Evolutionary conservation across 1,140 invertebrate species (phyloP).

Genomic region (Atopsyche davidsoni): DNA sequence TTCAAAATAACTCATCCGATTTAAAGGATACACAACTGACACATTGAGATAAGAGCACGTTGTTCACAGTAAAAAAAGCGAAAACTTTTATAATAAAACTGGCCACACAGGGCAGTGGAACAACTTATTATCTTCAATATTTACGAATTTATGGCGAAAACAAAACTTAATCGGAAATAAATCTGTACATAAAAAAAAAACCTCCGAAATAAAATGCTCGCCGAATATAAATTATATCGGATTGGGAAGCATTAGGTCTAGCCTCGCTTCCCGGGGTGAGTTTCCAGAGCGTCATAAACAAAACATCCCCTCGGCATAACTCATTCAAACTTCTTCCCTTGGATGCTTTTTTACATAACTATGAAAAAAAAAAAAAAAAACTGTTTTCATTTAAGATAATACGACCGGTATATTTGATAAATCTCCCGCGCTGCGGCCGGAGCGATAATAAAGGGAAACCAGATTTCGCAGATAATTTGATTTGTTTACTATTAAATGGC

Average conservation of each 20-base stretch:
- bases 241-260: too few relatives aligned
- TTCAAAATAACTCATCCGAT: too few relatives aligned
- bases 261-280: neutral
- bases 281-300: slow-evolving; percentile 10
- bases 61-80: too few relatives aligned
- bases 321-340: slow-evolving; percentile 1
- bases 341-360: neutral
- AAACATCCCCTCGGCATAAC: slow-evolving; percentile 7
- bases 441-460: slow-evolving; percentile 17
- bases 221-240: neutral
- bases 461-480: slow-evolving; percentile 12
- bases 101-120: too few relatives aligned
- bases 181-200: slow-evolving; percentile 10
- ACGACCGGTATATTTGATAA: slow-evolving; percentile 15
- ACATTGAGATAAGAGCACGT: too few relatives aligned
- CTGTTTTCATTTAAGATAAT: slow-evolving; percentile 22
- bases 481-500: slow-evolving; percentile 5
- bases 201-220: neutral
- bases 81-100: too few relatives aligned
- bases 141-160: too few relatives aligned
- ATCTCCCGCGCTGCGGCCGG: slow-evolving; percentile 4
- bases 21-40: too few relatives aligned
- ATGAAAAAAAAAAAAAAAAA: slow-evolving; percentile 1
- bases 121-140: too few relatives aligned
- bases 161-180: slow-evolving; percentile 1